phyloP scores from a whole-genome alignment of 2,797 vertebrate genomes.

The Tadarida brasiliensis region DNA sequence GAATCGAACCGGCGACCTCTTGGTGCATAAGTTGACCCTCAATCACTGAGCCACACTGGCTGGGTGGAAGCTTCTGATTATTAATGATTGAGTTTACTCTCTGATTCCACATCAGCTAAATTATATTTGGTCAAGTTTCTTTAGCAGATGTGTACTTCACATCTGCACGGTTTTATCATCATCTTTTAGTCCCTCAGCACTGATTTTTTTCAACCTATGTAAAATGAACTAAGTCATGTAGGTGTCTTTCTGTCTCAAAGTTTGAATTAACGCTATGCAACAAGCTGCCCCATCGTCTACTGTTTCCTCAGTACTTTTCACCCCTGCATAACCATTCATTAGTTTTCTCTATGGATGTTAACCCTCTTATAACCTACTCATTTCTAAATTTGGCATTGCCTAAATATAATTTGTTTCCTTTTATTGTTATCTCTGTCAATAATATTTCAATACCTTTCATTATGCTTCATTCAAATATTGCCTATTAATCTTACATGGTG shows the following conservation, averaged over 20 bases:
- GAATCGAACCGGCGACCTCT: too few relatives aligned
- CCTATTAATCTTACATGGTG: neutral
- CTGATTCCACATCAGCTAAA: neutral
- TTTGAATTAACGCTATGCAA: neutral
- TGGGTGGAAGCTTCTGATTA: neutral
- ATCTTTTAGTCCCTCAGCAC: neutral
- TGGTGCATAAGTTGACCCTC: too few relatives aligned
- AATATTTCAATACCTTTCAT: slow-evolving; percentile 23
- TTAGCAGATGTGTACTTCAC: neutral
- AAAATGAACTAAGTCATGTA: neutral
- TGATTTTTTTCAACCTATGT: neutral
- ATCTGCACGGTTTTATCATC: neutral
- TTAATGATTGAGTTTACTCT: neutral
- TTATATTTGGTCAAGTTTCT: neutral
- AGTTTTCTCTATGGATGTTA: slow-evolving; percentile 38
- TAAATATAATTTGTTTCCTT: neutral
- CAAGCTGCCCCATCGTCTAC: neutral
- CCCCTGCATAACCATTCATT: neutral
- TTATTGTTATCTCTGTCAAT: neutral
- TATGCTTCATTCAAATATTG: neutral
- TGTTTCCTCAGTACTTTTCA: neutral
- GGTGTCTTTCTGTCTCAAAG: neutral
- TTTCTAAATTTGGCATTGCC: neutral
- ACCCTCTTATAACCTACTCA: neutral
- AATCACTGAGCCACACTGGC: too few relatives aligned